Evolutionary conservation across 2,888 invertebrate species (phyloP).

Genomic region (Campopleginae sp.): DNA sequence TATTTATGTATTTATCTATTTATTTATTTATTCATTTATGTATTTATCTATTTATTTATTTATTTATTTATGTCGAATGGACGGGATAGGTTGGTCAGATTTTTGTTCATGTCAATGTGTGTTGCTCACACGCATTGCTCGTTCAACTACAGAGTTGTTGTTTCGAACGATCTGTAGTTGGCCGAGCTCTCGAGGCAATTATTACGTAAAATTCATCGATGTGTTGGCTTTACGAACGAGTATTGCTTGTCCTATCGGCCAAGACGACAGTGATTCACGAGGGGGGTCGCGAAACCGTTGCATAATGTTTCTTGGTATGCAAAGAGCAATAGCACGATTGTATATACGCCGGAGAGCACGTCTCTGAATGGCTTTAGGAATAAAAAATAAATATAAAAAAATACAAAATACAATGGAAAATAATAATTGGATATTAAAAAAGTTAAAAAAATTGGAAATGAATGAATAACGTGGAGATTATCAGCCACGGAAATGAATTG

Average conservation of each 20-base stretch:
- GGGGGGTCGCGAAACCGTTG: conserved; percentile 66
- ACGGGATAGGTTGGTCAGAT: background rate
- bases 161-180: conserved; percentile 27
- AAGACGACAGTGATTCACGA: conserved; percentile 67
- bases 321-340: conserved; percentile 58
- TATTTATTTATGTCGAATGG: no score
- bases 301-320: conserved; percentile 68
- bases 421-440: no score
- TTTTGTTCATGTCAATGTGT: conserved; percentile 9
- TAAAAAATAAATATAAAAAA: background rate
- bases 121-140: conserved; percentile 7
- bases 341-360: background rate
- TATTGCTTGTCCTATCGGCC: conserved; percentile 58
- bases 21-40: no score
- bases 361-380: background rate
- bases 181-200: conserved; percentile 49
- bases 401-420: no score
- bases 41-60: no score
- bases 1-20: no score
- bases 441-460: no score
- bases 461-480: no score
- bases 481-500: no score
- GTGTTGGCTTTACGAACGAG: conserved; percentile 9
- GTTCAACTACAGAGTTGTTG: conserved; percentile 17
- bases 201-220: conserved; percentile 66